Percentiles rank a stretch among this genome's conserved stretches.
Evolutionary conservation across 1,140 invertebrate genomes (phyloP).

Genomic region (Leptoteleia sp.): DNA sequence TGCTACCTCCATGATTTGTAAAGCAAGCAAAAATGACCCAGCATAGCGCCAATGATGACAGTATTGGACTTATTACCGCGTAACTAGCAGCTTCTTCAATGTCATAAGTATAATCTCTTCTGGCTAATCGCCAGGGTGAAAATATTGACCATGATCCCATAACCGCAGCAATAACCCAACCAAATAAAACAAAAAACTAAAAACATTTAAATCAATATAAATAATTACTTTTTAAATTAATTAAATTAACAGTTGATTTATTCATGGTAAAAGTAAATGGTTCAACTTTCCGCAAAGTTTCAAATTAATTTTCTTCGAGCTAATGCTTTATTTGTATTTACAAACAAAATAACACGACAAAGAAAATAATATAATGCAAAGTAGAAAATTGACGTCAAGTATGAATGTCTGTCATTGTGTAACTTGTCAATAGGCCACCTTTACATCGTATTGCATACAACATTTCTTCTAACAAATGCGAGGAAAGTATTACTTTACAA

Average conservation of each 20-base stretch:
- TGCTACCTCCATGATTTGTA: slow-evolving; percentile 82
- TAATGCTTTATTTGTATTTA: slow-evolving; percentile 6
- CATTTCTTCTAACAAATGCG: too few species aligned
- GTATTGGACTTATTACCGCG: slow-evolving; percentile 84
- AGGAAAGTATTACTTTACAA: too few species aligned
- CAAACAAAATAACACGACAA: slow-evolving; percentile 10
- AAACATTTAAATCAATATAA: slow-evolving; percentile 19
- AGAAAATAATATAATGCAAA: slow-evolving; percentile 16
- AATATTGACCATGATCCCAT: slow-evolving; percentile 83
- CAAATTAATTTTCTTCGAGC: not conserved
- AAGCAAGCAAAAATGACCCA: slow-evolving; percentile 86
- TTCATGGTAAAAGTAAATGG: not conserved
- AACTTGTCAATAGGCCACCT: too few species aligned
- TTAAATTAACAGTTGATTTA: not conserved
- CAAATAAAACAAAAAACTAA: slow-evolving; percentile 81
- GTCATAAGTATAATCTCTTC: slow-evolving; percentile 83
- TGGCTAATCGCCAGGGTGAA: slow-evolving; percentile 83
- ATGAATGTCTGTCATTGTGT: too few species aligned
- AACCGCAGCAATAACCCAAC: slow-evolving; percentile 81
- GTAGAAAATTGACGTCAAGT: too few species aligned
- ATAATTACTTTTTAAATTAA: not conserved
- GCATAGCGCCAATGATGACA: slow-evolving; percentile 83
- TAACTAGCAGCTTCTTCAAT: slow-evolving; percentile 84
- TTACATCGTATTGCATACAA: too few species aligned
- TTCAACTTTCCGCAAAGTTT: not conserved